Percentiles rank a stretch among this genome's conserved stretches.
Conservation (phyloP, 2,797 vertebrate genomes). For the Coranthus polyacanthus region DNA sequence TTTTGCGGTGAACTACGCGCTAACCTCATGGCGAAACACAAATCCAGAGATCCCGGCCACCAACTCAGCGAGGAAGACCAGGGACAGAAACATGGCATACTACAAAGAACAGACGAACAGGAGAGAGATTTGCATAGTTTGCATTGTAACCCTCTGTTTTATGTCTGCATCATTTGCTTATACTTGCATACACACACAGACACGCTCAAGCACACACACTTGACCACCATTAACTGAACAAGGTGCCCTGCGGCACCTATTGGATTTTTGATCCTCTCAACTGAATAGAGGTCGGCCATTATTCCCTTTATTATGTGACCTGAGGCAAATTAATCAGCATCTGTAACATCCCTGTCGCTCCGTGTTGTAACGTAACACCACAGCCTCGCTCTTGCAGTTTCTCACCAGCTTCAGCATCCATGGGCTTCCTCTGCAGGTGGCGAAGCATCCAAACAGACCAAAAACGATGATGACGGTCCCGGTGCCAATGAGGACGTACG, state of each 20-base stretch:
- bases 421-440: slow-evolving; percentile 98
- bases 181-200: background rate
- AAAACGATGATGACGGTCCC: slow-evolving; percentile 98
- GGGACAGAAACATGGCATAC: slow-evolving; percentile 99
- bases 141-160: slow-evolving; percentile 45
- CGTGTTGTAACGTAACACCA: slow-evolving; percentile 14
- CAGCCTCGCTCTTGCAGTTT: background rate
- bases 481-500: slow-evolving; percentile 97
- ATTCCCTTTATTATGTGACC: slow-evolving; percentile 56
- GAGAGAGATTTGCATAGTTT: slow-evolving; percentile 45
- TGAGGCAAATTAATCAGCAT: slow-evolving; percentile 60
- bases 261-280: slow-evolving; percentile 51
- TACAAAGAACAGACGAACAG: slow-evolving; percentile 70
- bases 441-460: slow-evolving; percentile 98
- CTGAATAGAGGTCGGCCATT: slow-evolving; percentile 62
- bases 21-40: slow-evolving; percentile 98
- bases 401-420: slow-evolving; percentile 99
- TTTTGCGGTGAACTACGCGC: slow-evolving; percentile 46
- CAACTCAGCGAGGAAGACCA: slow-evolving; percentile 97
- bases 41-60: slow-evolving; percentile 99
- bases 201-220: slow-evolving; percentile 13
- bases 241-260: slow-evolving; percentile 40
- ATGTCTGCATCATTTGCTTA: slow-evolving; percentile 39
- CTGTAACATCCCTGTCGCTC: slow-evolving; percentile 9
- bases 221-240: slow-evolving; percentile 49